Percentiles rank a stretch among this genome's conserved stretches.
Conservation (phyloP, 2,113 vertebrate species). For the Cephalopholis sonnerati region DNA sequence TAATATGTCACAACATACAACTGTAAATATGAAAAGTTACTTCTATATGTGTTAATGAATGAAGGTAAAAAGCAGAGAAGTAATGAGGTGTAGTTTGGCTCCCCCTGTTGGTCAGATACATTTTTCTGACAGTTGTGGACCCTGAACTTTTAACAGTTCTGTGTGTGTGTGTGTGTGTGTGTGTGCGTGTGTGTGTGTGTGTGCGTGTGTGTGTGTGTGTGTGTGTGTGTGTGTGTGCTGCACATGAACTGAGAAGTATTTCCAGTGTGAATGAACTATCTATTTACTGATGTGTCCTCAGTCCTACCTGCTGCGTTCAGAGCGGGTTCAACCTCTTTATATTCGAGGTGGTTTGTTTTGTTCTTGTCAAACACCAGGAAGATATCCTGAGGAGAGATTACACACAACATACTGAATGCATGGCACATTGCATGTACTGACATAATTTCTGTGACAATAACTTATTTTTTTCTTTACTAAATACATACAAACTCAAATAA, state of each 20-base stretch:
- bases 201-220: neutral
- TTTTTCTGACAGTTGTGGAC: neutral
- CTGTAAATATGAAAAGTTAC: neutral
- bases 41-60: neutral
- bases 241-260: neutral
- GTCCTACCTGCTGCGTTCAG: constrained; percentile 80
- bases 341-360: constrained; percentile 73
- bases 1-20: neutral
- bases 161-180: neutral
- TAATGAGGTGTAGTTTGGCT: neutral
- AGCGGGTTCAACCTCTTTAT: constrained; percentile 75
- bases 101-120: constrained; percentile 45
- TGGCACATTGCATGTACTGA: too few species aligned
- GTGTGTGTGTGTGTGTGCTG: too few species aligned
- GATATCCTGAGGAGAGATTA: constrained; percentile 75
- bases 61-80: neutral
- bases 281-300: neutral
- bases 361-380: constrained; percentile 82
- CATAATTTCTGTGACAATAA: too few species aligned
- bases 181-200: neutral
- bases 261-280: neutral
- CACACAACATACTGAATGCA: neutral
- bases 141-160: too few species aligned
- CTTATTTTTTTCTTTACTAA: neutral
- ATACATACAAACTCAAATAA: too few species aligned